Percentiles rank a stretch among this genome's conserved stretches.
Conservation (phyloP, 1,140 invertebrate genomes). For the Phenacoccus solenopsis region DNA sequence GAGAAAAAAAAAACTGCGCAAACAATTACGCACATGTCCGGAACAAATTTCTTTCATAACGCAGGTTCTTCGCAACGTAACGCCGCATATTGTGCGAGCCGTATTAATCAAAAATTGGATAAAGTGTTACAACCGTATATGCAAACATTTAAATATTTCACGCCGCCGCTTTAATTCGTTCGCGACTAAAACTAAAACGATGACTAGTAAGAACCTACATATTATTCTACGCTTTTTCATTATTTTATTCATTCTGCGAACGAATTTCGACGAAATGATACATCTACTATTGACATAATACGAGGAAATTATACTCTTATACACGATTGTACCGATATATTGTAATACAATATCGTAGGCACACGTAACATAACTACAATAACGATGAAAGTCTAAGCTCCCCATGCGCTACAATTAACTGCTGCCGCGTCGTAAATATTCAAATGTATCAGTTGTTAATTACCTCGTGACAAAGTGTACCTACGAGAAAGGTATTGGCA, state of each 20-base stretch:
- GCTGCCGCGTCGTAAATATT: neutral
- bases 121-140: too few species aligned
- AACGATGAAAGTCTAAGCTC: neutral
- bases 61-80: neutral
- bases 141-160: conserved; percentile 3
- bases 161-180: neutral
- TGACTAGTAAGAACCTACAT: too few species aligned
- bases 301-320: neutral
- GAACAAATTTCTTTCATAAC: conserved; percentile 3
- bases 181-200: neutral
- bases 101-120: neutral
- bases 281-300: neutral
- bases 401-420: neutral
- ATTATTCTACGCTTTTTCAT: neutral
- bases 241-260: too few species aligned
- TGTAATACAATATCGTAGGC: neutral
- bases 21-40: conserved; percentile 1
- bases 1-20: neutral
- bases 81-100: neutral
- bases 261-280: too few species aligned
- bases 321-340: neutral
- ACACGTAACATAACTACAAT: too few species aligned
- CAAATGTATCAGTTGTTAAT: neutral
- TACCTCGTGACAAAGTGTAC: neutral
- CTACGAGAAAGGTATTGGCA: neutral